Conservation (phyloP, 2,113 vertebrate species). For the Dolichotis patagonum region DNA sequence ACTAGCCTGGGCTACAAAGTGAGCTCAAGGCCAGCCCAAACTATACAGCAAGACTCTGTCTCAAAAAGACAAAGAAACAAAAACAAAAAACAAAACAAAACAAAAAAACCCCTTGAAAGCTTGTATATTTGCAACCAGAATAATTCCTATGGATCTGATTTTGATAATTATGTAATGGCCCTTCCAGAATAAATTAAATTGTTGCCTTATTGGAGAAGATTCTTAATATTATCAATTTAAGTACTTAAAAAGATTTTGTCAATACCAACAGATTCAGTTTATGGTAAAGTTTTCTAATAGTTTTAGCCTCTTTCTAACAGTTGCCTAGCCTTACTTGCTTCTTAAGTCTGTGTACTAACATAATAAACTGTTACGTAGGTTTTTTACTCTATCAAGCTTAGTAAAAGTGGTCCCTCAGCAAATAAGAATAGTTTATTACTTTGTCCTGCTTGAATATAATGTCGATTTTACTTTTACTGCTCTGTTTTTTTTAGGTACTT, state of each 20-base stretch:
- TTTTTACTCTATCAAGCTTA: conserved; percentile 1
- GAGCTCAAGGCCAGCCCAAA: no score
- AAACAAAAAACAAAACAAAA: no score
- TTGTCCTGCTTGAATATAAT: background rate
- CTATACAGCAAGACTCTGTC: no score
- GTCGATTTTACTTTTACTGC: background rate
- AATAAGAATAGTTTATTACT: background rate
- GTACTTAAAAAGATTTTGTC: background rate
- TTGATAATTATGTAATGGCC: background rate
- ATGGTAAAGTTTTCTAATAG: background rate
- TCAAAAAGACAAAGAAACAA: no score
- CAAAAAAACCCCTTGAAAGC: background rate
- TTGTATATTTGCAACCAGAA: conserved; percentile 6
- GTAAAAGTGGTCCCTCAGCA: background rate
- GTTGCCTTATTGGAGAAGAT: background rate
- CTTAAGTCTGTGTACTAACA: background rate
- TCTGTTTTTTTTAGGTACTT: conserved; percentile 87
- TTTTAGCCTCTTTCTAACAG: conserved; percentile 4
- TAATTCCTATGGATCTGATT: background rate
- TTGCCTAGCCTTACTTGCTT: background rate
- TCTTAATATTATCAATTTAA: conserved; percentile 39
- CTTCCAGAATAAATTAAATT: background rate
- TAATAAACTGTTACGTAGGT: conserved; percentile 26
- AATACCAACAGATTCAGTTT: background rate
- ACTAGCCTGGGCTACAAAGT: no score